These are phyloP conservation scores for Cheilosia impressa DNA, from an alignment of 2,888 invertebrate species.

Conservation along the genomic window DNA sequence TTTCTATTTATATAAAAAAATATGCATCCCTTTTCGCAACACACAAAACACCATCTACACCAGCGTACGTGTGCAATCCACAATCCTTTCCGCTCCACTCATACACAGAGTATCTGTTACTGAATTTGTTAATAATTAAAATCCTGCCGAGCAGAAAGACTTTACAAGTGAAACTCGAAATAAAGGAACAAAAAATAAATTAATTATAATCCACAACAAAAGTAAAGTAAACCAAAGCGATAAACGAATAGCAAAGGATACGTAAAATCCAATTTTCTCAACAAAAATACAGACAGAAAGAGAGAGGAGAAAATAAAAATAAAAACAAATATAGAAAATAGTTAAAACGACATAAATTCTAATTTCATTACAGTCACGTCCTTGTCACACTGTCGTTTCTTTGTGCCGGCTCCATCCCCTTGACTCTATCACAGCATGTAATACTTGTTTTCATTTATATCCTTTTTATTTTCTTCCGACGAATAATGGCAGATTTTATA, in stretches of 20 bases:
- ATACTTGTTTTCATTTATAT: slow-evolving; percentile 21
- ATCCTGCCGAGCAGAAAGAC: slow-evolving; percentile 5
- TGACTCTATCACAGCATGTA: slow-evolving; percentile 6
- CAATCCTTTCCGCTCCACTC: slow-evolving; percentile 6
- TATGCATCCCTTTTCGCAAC: background rate
- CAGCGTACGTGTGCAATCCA: background rate
- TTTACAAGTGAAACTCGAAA: background rate
- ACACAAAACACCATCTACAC: too few relatives aligned
- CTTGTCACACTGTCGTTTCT: slow-evolving; percentile 65
- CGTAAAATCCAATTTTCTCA: slow-evolving; percentile 42
- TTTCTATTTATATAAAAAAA: slow-evolving; percentile 5
- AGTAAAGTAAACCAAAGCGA: slow-evolving; percentile 9
- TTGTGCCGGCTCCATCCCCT: slow-evolving; percentile 1
- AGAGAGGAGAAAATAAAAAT: background rate
- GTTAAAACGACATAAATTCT: slow-evolving; percentile 71
- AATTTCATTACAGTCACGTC: slow-evolving; percentile 70
- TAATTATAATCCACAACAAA: slow-evolving; percentile 28
- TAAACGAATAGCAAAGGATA: slow-evolving; percentile 28
- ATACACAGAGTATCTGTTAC: background rate
- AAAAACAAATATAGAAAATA: slow-evolving; percentile 62
- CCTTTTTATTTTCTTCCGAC: slow-evolving; percentile 8
- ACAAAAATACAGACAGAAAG: background rate
- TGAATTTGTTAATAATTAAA: slow-evolving; percentile 45
- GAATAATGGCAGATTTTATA: slow-evolving; percentile 20
- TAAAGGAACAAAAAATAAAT: slow-evolving; percentile 22